Conservation (phyloP, 1,140 invertebrate species). For the Hypsibius dujardini region DNA sequence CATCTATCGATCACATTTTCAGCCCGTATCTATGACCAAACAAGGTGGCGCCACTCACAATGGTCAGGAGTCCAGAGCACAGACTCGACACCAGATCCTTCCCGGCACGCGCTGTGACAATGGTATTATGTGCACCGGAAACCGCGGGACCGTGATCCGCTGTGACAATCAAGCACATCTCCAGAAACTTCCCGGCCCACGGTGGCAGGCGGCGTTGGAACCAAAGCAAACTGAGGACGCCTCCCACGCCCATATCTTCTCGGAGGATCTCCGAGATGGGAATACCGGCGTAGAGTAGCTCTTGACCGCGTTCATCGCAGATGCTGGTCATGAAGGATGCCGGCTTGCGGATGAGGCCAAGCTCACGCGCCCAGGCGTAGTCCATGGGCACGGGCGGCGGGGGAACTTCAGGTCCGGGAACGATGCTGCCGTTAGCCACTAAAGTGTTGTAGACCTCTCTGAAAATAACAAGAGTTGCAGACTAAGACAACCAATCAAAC, state of each 20-base stretch:
- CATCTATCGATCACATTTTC: too few species aligned
- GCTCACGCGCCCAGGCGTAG: slow-evolving; percentile 91
- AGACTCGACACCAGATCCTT: slow-evolving; percentile 94
- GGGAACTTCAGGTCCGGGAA: slow-evolving; percentile 70
- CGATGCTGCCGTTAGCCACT: slow-evolving; percentile 60
- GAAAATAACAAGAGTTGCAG: too few species aligned
- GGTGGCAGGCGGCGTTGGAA: slow-evolving; percentile 86
- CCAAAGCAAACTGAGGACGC: slow-evolving; percentile 90
- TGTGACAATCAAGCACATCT: slow-evolving; percentile 97
- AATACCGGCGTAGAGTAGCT: slow-evolving; percentile 92
- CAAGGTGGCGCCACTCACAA: slow-evolving; percentile 48
- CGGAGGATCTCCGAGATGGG: slow-evolving; percentile 77
- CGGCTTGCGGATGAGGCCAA: slow-evolving; percentile 92
- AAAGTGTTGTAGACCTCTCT: slow-evolving; percentile 56
- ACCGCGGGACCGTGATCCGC: slow-evolving; percentile 98
- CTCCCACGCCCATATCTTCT: slow-evolving; percentile 75
- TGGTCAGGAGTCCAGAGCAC: slow-evolving; percentile 87
- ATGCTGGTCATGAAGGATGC: slow-evolving; percentile 99
- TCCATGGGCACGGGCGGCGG: slow-evolving; percentile 99
- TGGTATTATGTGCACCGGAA: slow-evolving; percentile 95
- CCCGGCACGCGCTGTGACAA: slow-evolving; percentile 92
- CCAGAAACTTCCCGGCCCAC: slow-evolving; percentile 91
- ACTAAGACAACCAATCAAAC: too few species aligned
- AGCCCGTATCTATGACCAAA: too few species aligned
- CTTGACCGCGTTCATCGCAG: slow-evolving; percentile 95